These are phyloP conservation scores for Sipha maydis DNA, from an alignment of 2,888 invertebrate genomes.

Conservation along the genomic window DNA sequence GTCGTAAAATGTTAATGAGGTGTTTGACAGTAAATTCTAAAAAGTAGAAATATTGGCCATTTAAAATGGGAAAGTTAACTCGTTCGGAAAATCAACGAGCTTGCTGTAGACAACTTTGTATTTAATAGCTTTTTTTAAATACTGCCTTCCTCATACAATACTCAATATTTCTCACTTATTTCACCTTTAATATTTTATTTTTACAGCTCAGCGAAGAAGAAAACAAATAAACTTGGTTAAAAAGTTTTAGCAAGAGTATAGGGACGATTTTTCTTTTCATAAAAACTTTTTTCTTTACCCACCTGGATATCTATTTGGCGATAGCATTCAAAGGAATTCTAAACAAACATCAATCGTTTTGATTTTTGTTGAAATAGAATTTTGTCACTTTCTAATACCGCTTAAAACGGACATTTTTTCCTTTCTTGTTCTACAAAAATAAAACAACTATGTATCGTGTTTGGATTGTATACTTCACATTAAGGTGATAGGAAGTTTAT, in stretches of 20 bases:
- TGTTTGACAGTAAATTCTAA: slow-evolving; percentile 35
- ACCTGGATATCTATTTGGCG: slow-evolving; percentile 33
- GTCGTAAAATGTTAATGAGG: slow-evolving; percentile 34
- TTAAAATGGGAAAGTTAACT: slow-evolving; percentile 31
- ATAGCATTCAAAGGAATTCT: slow-evolving; percentile 18
- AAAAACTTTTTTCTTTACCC: slow-evolving; percentile 27
- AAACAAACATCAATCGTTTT: slow-evolving; percentile 30
- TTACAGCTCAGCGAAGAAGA: slow-evolving; percentile 12
- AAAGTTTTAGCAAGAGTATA: slow-evolving; percentile 28
- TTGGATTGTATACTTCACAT: not conserved
- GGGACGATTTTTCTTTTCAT: slow-evolving; percentile 41
- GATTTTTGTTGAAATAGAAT: slow-evolving; percentile 22
- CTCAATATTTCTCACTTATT: slow-evolving; percentile 30
- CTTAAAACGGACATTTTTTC: not conserved
- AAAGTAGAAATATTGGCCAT: slow-evolving; percentile 46
- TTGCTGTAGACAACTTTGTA: slow-evolving; percentile 35
- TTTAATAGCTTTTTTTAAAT: slow-evolving; percentile 55
- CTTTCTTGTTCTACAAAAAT: not conserved
- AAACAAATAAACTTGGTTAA: slow-evolving; percentile 33
- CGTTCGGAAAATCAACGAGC: slow-evolving; percentile 43
- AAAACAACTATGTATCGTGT: not conserved
- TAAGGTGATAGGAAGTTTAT: not conserved
- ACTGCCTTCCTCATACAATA: not conserved
- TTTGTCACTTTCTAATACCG: slow-evolving; percentile 15
- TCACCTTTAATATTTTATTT: slow-evolving; percentile 49